Evolutionary conservation across 2,888 invertebrate species (phyloP).

Genomic region (Liodrosophila aerea): DNA sequence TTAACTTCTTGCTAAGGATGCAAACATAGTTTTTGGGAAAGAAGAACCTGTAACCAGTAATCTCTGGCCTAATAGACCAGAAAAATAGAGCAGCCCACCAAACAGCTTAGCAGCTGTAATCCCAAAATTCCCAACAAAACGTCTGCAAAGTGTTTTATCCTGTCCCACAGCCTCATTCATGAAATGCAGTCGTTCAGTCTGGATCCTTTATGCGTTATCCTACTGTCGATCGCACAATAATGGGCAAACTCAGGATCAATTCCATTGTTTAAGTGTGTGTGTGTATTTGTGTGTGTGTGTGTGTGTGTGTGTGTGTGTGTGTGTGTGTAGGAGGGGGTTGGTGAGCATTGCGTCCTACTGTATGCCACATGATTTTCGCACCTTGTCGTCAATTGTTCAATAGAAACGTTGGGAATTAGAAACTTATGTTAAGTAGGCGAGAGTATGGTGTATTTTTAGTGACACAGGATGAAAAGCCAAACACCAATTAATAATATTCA

Average conservation of each 20-base stretch:
- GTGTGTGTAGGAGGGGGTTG: conserved; percentile 19
- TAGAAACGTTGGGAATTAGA: conserved; percentile 34
- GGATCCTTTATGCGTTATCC: conserved; percentile 53
- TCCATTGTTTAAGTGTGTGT: conserved; percentile 12
- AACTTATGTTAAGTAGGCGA: conserved; percentile 26
- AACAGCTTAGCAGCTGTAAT: conserved; percentile 72
- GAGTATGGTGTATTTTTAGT: conserved; percentile 19
- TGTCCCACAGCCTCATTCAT: conserved; percentile 50
- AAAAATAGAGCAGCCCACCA: conserved; percentile 66
- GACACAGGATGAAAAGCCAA: not conserved
- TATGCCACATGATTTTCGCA: conserved; percentile 71
- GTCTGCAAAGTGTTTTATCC: conserved; percentile 58
- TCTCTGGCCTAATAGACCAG: conserved; percentile 44
- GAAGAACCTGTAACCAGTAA: conserved; percentile 52
- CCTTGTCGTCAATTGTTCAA: conserved; percentile 58
- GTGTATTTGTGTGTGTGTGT: not conserved
- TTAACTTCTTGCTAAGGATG: conserved; percentile 55
- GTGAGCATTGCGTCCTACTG: conserved; percentile 32
- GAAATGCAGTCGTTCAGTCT: conserved; percentile 35
- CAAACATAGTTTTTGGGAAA: conserved; percentile 32
- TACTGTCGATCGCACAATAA: conserved; percentile 70
- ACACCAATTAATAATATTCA: conserved; percentile 49
- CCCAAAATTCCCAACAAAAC: conserved; percentile 63
- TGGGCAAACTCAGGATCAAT: conserved; percentile 53
- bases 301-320: conserved; percentile 10